Evolutionary conservation across 2,888 invertebrate genomes (phyloP).

Genomic region (Leptopilina myrica): DNA sequence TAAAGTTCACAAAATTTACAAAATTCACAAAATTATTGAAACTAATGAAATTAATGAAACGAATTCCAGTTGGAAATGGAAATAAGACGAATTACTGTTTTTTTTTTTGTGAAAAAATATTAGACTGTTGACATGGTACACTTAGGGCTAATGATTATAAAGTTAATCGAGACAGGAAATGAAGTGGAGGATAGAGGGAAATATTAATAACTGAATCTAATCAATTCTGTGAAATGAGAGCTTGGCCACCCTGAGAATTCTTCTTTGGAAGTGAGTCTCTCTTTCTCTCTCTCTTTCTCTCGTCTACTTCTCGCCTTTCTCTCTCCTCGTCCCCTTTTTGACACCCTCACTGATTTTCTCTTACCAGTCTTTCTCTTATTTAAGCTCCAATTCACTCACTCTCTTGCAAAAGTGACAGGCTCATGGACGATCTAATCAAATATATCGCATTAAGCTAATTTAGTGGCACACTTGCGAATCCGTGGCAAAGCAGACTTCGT

Average conservation of each 20-base stretch:
- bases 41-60: too few relatives aligned
- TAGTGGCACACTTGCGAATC: slow-evolving; percentile 60
- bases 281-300: slow-evolving; percentile 39
- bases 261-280: slow-evolving; percentile 44
- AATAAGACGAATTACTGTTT: slow-evolving; percentile 49
- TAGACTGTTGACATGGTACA: too few relatives aligned
- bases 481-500: slow-evolving; percentile 59
- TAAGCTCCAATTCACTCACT: slow-evolving; percentile 32
- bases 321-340: slow-evolving; percentile 17
- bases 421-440: slow-evolving; percentile 72
- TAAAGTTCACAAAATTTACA: too few relatives aligned
- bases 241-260: slow-evolving; percentile 66
- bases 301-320: slow-evolving; percentile 43
- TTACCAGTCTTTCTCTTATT: slow-evolving; percentile 16
- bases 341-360: slow-evolving; percentile 45
- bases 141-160: slow-evolving; percentile 44
- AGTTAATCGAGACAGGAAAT: slow-evolving; percentile 75
- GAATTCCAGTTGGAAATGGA: too few relatives aligned
- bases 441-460: slow-evolving; percentile 72
- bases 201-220: slow-evolving; percentile 76
- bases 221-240: slow-evolving; percentile 73
- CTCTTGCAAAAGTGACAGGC: slow-evolving; percentile 54
- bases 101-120: too few relatives aligned
- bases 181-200: slow-evolving; percentile 74
- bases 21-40: too few relatives aligned